phyloP scores from a whole-genome alignment of 2,888 invertebrate species.

The Drosophila austrosaltans region DNA sequence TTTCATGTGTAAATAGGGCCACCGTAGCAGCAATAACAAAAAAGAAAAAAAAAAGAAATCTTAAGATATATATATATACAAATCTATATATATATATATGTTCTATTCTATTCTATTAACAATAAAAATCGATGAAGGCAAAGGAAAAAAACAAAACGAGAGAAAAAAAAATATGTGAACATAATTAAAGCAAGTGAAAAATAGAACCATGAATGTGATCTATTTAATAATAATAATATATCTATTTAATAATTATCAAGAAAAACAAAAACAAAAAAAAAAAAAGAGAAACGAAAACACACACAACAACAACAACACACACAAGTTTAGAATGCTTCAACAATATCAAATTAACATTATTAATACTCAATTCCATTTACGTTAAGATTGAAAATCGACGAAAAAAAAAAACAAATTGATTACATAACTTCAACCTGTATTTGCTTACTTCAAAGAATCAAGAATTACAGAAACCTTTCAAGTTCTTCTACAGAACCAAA shows the following conservation, averaged over 20 bases:
- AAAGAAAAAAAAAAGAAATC: conserved; percentile 18
- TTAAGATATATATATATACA: conserved; percentile 30
- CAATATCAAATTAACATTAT: no score
- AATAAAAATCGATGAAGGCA: conserved; percentile 43
- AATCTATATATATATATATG: conserved; percentile 26
- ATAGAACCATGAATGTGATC: conserved; percentile 83
- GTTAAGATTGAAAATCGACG: no score
- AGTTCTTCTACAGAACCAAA: no score
- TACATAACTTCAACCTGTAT: no score
- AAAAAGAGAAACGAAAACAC: conserved; percentile 11
- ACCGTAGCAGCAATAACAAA: conserved; percentile 48
- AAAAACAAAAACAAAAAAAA: conserved; percentile 43
- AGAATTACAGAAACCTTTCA: no score
- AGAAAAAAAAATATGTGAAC: conserved; percentile 56
- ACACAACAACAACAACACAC: background rate
- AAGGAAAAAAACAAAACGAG: background rate
- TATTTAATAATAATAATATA: conserved; percentile 73
- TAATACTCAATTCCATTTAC: no score
- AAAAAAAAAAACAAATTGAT: no score
- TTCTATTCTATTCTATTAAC: conserved; percentile 41
- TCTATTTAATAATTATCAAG: conserved; percentile 55
- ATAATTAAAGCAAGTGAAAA: conserved; percentile 76
- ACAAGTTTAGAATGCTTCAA: background rate
- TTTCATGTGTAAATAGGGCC: conserved; percentile 46
- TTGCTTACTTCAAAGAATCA: no score